These are phyloP conservation scores for Gorsachius goisagi DNA, from an alignment of 2,113 vertebrate species.

Conservation along the genomic window DNA sequence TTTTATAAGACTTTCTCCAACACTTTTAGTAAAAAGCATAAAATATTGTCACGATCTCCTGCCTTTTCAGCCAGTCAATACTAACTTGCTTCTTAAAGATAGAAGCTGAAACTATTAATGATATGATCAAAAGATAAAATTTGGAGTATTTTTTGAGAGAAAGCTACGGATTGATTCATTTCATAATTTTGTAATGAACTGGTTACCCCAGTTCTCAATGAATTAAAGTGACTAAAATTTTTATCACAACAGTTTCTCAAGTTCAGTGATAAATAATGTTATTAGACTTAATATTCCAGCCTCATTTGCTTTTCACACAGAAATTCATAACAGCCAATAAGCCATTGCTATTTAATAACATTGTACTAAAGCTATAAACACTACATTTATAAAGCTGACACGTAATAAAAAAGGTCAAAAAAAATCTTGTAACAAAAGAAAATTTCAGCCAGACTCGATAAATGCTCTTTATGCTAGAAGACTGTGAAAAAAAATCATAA, in stretches of 20 bases:
- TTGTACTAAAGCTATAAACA: background rate
- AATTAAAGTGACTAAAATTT: slow-evolving; percentile 30
- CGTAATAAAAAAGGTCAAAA: background rate
- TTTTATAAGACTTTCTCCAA: background rate
- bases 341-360: slow-evolving; percentile 10
- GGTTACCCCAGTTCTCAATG: background rate
- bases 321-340: background rate
- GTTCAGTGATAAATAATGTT: slow-evolving; percentile 37
- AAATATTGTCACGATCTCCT: background rate
- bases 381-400: background rate
- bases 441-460: background rate
- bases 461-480: background rate
- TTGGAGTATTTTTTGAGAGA: background rate
- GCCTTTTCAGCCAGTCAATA: background rate
- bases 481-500: background rate
- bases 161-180: background rate
- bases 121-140: background rate
- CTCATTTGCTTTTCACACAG: slow-evolving; percentile 36
- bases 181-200: slow-evolving; percentile 7
- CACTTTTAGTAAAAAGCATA: background rate
- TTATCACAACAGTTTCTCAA: slow-evolving; percentile 30
- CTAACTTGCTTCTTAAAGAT: background rate
- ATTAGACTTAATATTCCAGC: slow-evolving; percentile 30
- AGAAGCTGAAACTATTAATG: background rate
- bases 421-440: background rate